These are phyloP conservation scores for Hoplostethus mediterraneus DNA, from an alignment of 2,797 vertebrate genomes.

Conservation along the genomic window DNA sequence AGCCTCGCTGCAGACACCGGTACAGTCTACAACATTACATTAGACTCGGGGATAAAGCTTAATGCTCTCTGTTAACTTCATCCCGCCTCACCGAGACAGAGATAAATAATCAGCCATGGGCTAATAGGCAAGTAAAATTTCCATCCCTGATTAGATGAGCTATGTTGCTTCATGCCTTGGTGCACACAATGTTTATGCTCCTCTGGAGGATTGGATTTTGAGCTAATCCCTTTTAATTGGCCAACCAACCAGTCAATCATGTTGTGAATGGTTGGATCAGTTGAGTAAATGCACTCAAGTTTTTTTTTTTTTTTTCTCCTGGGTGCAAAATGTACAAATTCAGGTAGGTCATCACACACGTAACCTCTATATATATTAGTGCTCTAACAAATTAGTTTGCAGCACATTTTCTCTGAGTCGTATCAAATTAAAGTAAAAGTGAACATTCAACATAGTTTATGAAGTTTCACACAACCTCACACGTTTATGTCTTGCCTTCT, in stretches of 20 bases:
- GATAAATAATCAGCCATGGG: constrained; percentile 1
- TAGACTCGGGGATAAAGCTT: not conserved
- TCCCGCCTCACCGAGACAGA: not conserved
- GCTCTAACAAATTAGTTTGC: no score
- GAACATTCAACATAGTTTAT: no score
- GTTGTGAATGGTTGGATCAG: constrained; percentile 31
- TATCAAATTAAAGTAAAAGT: no score
- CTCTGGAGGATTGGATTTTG: constrained; percentile 40
- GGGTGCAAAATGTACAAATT: no score
- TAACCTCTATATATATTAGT: no score
- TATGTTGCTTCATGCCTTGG: constrained; percentile 8
- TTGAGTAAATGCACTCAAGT: constrained; percentile 6
- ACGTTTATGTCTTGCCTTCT: no score
- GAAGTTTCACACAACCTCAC: no score
- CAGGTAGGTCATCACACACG: no score
- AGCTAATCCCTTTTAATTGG: constrained; percentile 53
- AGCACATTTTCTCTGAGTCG: no score
- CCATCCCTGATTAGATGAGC: constrained; percentile 34
- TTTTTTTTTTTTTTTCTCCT: not conserved
- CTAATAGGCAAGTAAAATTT: not conserved
- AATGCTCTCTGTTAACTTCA: not conserved
- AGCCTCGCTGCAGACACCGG: constrained; percentile 52
- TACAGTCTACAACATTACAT: constrained; percentile 39
- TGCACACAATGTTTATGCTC: constrained; percentile 19
- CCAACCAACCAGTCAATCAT: constrained; percentile 34